phyloP scores from a whole-genome alignment of 30 jellyfish, hydroid and myxozoan species.

The Rhopilema esculentum region DNA sequence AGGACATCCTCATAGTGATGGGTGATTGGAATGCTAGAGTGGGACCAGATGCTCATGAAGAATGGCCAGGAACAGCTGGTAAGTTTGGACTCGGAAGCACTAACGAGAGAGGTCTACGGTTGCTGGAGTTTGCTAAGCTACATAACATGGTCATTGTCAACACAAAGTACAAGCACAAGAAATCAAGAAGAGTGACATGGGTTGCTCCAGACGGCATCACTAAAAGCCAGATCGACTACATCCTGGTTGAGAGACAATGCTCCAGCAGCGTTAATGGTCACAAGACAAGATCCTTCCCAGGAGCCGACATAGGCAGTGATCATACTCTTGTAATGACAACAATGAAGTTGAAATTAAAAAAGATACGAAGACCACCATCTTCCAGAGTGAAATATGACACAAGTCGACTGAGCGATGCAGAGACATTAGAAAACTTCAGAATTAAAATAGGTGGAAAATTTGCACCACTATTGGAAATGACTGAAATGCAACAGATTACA shows the following conservation, averaged over 20 bases:
- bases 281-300: conserved; percentile 31
- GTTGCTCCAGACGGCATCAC: conserved; percentile 28
- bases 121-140: conserved; percentile 32
- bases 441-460: conserved; percentile 30
- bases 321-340: conserved; percentile 42
- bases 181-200: conserved; percentile 35
- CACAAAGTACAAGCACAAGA: conserved; percentile 41
- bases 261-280: conserved; percentile 42
- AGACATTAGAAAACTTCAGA: conserved; percentile 13
- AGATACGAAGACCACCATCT: conserved; percentile 21
- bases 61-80: conserved; percentile 65
- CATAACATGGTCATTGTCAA: conserved; percentile 43
- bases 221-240: conserved; percentile 29
- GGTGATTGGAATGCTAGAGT: conserved; percentile 64
- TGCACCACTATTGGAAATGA: conserved; percentile 45
- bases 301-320: conserved; percentile 53
- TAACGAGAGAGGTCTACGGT: conserved; percentile 24
- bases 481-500: conserved; percentile 30
- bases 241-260: conserved; percentile 37
- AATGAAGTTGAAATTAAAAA: conserved; percentile 20
- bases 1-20: conserved; percentile 40
- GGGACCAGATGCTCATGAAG: conserved; percentile 59
- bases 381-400: conserved; percentile 40
- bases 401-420: conserved; percentile 45
- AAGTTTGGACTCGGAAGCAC: conserved; percentile 53